Evolutionary conservation across 1,140 invertebrate genomes (phyloP).

Genomic region (Trigoniulus corallinus): DNA sequence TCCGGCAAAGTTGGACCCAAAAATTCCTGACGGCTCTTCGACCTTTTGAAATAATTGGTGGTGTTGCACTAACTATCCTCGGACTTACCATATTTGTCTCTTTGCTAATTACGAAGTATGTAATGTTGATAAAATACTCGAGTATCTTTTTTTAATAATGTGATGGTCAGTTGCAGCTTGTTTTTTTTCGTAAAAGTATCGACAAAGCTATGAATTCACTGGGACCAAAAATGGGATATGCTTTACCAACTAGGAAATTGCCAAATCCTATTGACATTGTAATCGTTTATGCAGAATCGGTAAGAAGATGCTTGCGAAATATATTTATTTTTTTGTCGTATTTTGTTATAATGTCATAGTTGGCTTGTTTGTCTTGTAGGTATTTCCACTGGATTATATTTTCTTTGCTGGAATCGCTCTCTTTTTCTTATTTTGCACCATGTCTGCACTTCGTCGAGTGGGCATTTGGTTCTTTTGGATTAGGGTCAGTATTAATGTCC

Average conservation of each 20-base stretch:
- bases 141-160: constrained; percentile 3
- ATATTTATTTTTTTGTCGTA: not conserved
- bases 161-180: not conserved
- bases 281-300: constrained; percentile 25
- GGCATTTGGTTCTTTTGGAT: constrained; percentile 31
- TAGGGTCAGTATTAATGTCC: constrained; percentile 16
- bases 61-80: constrained; percentile 21
- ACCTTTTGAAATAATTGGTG: constrained; percentile 27
- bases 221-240: constrained; percentile 27
- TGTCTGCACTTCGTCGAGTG: constrained; percentile 27
- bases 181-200: constrained; percentile 22
- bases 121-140: constrained; percentile 4
- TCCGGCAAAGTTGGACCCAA: constrained; percentile 18
- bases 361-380: constrained; percentile 15
- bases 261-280: constrained; percentile 30
- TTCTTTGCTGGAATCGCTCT: constrained; percentile 24
- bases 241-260: constrained; percentile 21
- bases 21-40: constrained; percentile 22
- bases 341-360: not conserved
- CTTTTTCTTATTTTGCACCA: constrained; percentile 30
- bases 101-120: constrained; percentile 30
- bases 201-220: constrained; percentile 30
- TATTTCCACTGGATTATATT: constrained; percentile 31
- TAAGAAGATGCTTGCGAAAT: constrained; percentile 11
- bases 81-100: constrained; percentile 28